Base-by-base conservation (phyloP, 1,140 invertebrate genomes). In the Nephila pilipes region DNA sequence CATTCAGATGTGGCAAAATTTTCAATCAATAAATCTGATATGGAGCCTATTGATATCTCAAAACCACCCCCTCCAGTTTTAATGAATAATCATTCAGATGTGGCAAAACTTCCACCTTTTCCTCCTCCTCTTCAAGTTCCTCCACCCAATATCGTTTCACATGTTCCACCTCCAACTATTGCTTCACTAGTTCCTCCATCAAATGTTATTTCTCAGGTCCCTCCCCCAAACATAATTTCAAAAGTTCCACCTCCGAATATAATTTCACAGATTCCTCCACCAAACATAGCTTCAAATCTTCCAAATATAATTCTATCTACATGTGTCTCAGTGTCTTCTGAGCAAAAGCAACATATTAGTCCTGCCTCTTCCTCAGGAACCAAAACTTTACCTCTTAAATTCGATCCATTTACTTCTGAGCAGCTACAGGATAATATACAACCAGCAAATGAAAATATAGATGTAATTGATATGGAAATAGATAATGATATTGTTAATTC, bases 1-100 rank as follows among this genome's bases (percentile, higher is more conserved):
- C 57, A 46, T 36, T 32, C 38, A 29, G 25, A 54, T 18, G 20
- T n/a, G n/a, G n/a, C n/a, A n/a, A n/a, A n/a, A n/a, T n/a, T n/a
- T n/a, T n/a, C n/a, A n/a, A 93, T 93, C 22, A 38, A 58, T 14
- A 93, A 87, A 60, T 22, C 29, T 58, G 91, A 93, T 63, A 87
- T 93, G 83, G 6, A 54, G 46, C 91, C 85, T 10, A 20, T 93
- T 10, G 91, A 55, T 63, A 16, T 87, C 46, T 85, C 91, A 3
- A 87, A 16, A 80, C 91, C 83, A 5, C 91, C 91, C 20, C 91
- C 91, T 55, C n/a, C 63, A 38, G 18, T 8, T 55, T 69, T 92
- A 14, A 65, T 85, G 14, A 22, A 91, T 1, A 79, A 65, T 81
- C 57, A 46, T 36, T 32, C 38, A 29, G 25, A 54, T 14, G 6